Evolutionary conservation across 2,113 vertebrate species (phyloP).

Genomic region (Atractosteus spatula): DNA sequence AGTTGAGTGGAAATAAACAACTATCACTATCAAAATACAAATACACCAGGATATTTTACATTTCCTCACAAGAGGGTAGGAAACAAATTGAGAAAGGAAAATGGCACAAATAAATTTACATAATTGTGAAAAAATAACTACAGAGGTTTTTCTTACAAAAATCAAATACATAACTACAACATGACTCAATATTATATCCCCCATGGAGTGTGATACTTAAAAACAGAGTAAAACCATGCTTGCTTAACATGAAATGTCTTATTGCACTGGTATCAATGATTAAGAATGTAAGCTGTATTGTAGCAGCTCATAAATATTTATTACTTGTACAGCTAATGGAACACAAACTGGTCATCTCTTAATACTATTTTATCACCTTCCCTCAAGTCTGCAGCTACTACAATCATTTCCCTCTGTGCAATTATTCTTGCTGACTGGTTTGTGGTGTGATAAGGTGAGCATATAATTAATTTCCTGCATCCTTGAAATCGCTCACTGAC

Average conservation of each 20-base stretch:
- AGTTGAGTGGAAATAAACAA: not conserved
- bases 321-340: not conserved
- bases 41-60: not conserved
- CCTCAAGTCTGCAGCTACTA: no score
- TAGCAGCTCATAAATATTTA: constrained; percentile 1
- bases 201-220: not conserved
- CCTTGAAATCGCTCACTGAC: no score
- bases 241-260: constrained; percentile 3
- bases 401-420: no score
- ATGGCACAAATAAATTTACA: not conserved
- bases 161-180: constrained; percentile 9
- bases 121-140: not conserved
- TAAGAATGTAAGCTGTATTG: not conserved
- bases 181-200: not conserved
- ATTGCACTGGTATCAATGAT: not conserved
- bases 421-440: no score
- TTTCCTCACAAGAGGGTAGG: not conserved
- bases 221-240: not conserved
- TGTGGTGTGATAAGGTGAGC: no score
- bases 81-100: not conserved
- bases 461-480: no score
- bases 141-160: not conserved
- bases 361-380: no score
- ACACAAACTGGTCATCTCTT: no score
- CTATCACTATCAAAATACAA: not conserved